These are phyloP conservation scores for Lontra canadensis DNA, from an alignment of 2,113 vertebrate genomes.

Conservation along the genomic window DNA sequence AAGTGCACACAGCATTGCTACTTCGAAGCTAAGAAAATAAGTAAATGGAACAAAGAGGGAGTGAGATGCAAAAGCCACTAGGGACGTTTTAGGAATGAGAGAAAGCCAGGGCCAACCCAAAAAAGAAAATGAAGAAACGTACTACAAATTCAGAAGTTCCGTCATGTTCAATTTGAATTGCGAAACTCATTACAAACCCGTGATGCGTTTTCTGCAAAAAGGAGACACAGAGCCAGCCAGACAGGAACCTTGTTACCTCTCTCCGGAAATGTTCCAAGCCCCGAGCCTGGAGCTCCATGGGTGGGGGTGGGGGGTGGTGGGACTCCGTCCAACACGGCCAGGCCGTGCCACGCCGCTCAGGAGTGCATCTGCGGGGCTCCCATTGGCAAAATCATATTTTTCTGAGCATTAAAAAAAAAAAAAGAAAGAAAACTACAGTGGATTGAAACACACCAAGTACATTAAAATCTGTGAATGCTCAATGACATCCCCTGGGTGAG, in stretches of 20 bases:
- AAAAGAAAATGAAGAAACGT: neutral
- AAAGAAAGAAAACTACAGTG: no score
- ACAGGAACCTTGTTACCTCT: neutral
- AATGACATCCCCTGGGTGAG: rapidly evolving
- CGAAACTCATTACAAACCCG: neutral
- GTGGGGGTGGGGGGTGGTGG: no score
- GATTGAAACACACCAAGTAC: neutral
- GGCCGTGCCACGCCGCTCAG: neutral
- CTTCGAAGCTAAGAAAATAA: neutral
- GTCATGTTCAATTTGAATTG: no score
- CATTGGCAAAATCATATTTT: neutral
- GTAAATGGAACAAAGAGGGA: neutral
- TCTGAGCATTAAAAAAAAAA: neutral
- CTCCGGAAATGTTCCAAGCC: no score
- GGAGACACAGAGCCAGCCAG: neutral
- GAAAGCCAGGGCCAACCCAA: neutral
- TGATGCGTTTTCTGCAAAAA: neutral
- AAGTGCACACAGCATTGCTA: neutral
- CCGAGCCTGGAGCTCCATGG: no score
- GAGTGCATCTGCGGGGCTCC: neutral
- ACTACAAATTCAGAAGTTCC: neutral
- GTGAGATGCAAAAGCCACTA: neutral
- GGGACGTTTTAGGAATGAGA: neutral
- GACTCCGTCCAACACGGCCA: rapidly evolving
- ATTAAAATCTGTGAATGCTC: neutral